A percentile compares a stretch with the other conserved stretches of the same genome.
phyloP scores from a whole-genome alignment of 2,888 invertebrate genomes.

The Leucoma salicis region DNA sequence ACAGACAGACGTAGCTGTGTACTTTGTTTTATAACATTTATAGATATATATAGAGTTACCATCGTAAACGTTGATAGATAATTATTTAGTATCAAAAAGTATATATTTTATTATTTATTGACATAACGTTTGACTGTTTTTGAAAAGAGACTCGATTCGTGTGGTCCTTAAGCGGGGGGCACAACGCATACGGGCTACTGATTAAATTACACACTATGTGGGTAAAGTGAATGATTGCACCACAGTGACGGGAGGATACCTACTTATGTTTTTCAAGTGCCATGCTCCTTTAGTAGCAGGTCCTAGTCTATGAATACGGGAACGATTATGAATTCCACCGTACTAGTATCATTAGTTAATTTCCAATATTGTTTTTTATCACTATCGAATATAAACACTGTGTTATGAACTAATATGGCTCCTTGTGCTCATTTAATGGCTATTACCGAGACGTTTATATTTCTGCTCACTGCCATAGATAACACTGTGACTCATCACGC shows the following conservation, averaged over 20 bases:
- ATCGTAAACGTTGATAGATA: too few species aligned
- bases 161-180: slow-evolving; percentile 47
- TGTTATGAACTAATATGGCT: slow-evolving; percentile 29
- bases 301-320: not conserved
- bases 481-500: slow-evolving; percentile 46
- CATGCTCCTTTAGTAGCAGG: not conserved
- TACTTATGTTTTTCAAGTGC: not conserved
- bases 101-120: not conserved
- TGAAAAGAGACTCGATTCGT: slow-evolving; percentile 21
- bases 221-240: slow-evolving; percentile 37
- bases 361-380: slow-evolving; percentile 12
- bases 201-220: slow-evolving; percentile 60
- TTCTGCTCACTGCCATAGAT: slow-evolving; percentile 44
- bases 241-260: slow-evolving; percentile 13
- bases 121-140: not conserved
- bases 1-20: too few species aligned
- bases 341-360: not conserved
- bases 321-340: not conserved
- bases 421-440: slow-evolving; percentile 31
- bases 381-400: slow-evolving; percentile 17
- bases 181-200: slow-evolving; percentile 65
- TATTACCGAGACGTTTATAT: slow-evolving; percentile 49
- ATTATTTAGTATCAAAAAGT: not conserved
- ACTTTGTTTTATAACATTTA: too few species aligned
- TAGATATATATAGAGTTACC: too few species aligned